Conservation (phyloP, 2,113 vertebrate genomes). For the Todiramphus saurophagus region DNA sequence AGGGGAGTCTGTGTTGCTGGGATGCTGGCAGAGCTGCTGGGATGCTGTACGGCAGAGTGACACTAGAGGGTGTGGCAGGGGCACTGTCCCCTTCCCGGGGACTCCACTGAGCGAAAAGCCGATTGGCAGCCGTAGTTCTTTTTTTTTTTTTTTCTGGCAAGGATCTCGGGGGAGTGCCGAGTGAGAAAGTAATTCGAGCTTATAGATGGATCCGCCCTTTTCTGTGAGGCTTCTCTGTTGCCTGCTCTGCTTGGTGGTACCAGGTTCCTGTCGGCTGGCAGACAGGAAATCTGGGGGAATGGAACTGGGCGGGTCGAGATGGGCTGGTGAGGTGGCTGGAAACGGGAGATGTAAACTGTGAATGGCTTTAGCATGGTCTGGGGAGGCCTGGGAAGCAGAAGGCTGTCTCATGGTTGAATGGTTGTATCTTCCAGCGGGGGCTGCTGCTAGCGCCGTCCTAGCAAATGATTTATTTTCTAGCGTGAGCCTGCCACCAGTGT, state of each 20-base stretch:
- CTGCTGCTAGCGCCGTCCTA: fast-evolving
- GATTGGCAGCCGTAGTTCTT: neutral
- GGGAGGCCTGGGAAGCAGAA: neutral
- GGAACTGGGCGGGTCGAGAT: neutral
- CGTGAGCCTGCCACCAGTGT: neutral
- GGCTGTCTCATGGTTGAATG: fast-evolving
- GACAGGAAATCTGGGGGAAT: neutral
- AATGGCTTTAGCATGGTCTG: neutral
- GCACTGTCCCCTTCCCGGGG: neutral
- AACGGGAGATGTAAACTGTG: neutral
- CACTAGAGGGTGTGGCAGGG: conserved; percentile 63
- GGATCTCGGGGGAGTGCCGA: neutral
- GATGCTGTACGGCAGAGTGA: neutral
- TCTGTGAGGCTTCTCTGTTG: neutral
- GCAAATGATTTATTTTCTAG: neutral
- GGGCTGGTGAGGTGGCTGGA: neutral
- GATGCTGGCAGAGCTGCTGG: neutral
- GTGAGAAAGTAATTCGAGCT: neutral
- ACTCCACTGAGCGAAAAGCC: neutral
- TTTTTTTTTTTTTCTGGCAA: neutral
- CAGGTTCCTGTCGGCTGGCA: neutral
- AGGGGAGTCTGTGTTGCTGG: fast-evolving
- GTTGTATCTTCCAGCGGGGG: fast-evolving
- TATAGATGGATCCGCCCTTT: neutral
- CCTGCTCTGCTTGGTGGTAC: neutral